phyloP scores from a whole-genome alignment of 2,113 vertebrate species.

The Catharus minimus region DNA sequence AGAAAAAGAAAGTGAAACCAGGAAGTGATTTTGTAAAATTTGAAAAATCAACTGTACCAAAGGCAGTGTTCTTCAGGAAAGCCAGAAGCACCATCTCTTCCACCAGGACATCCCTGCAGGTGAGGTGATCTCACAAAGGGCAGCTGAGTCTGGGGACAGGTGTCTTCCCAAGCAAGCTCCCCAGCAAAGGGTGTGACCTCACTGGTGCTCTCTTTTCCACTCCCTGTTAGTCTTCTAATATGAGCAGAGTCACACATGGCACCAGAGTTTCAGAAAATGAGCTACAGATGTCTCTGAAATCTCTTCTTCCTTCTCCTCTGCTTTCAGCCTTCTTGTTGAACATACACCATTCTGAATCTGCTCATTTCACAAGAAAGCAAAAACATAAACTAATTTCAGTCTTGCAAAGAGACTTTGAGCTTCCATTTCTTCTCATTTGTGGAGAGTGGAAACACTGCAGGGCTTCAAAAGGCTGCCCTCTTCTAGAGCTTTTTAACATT shows the following conservation, averaged over 20 bases:
- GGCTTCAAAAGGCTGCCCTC: not conserved
- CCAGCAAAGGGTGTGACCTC: not conserved
- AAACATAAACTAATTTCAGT: not conserved
- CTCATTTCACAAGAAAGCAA: not conserved
- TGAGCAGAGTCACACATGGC: rapidly evolving
- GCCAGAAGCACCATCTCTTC: slow-evolving; percentile 43
- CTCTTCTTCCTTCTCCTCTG: not conserved
- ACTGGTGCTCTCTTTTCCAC: not conserved
- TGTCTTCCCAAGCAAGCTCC: not conserved
- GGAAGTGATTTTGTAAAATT: slow-evolving; percentile 80
- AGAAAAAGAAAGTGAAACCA: slow-evolving; percentile 53
- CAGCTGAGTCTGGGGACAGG: not conserved
- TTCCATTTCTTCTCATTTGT: not conserved
- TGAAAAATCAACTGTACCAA: slow-evolving; percentile 70
- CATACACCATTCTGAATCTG: not conserved
- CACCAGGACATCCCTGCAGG: slow-evolving; percentile 37
- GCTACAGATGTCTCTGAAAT: not conserved
- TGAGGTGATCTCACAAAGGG: not conserved
- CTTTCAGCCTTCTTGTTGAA: not conserved
- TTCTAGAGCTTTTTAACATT: not conserved
- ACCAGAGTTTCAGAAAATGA: not conserved
- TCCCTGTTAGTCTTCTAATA: not conserved
- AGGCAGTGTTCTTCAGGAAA: slow-evolving; percentile 82
- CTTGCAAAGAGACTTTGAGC: not conserved
- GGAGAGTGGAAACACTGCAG: not conserved